Percentiles rank a stretch among this genome's conserved stretches.
Conservation (phyloP, 2,888 invertebrate genomes). For the Marasmarcha lunaedactyla region DNA sequence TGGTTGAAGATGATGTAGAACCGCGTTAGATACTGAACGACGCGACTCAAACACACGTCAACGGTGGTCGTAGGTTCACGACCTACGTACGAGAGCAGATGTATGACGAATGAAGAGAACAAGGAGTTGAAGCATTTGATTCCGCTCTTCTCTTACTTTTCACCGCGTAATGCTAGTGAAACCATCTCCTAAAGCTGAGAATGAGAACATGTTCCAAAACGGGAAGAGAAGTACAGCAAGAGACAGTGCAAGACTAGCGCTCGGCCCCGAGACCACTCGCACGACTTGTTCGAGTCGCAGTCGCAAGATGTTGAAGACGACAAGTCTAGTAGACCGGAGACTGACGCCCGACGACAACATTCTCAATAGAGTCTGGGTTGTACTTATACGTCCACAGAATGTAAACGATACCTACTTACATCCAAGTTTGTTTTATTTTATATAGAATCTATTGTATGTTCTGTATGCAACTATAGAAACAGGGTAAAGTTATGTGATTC, state of each 20-base stretch:
- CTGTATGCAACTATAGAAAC: no score
- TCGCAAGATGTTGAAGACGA: slow-evolving; percentile 37
- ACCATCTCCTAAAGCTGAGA: slow-evolving; percentile 14
- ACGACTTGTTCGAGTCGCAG: slow-evolving; percentile 52
- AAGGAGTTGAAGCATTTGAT: slow-evolving; percentile 35
- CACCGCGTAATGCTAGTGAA: slow-evolving; percentile 32
- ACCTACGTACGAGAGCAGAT: slow-evolving; percentile 45
- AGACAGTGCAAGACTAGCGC: slow-evolving; percentile 20
- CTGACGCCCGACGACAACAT: slow-evolving; percentile 44
- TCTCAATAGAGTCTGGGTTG: slow-evolving; percentile 40
- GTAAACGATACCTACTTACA: no score
- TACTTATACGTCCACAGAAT: slow-evolving; percentile 46
- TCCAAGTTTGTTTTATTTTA: no score
- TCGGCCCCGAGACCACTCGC: slow-evolving; percentile 33
- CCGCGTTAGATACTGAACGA: slow-evolving; percentile 18
- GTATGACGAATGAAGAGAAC: slow-evolving; percentile 34
- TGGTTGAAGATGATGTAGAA: slow-evolving; percentile 19
- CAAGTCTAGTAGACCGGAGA: slow-evolving; percentile 36
- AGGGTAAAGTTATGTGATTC: no score
- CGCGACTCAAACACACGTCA: slow-evolving; percentile 1
- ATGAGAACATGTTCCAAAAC: slow-evolving; percentile 16
- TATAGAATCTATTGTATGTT: no score
- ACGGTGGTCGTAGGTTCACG: slow-evolving; percentile 26
- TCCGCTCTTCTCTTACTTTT: slow-evolving; percentile 51
- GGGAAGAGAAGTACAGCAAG: slow-evolving; percentile 14